Evolutionary conservation across 1,140 invertebrate species (phyloP).

Genomic region (Chironomus tepperi): DNA sequence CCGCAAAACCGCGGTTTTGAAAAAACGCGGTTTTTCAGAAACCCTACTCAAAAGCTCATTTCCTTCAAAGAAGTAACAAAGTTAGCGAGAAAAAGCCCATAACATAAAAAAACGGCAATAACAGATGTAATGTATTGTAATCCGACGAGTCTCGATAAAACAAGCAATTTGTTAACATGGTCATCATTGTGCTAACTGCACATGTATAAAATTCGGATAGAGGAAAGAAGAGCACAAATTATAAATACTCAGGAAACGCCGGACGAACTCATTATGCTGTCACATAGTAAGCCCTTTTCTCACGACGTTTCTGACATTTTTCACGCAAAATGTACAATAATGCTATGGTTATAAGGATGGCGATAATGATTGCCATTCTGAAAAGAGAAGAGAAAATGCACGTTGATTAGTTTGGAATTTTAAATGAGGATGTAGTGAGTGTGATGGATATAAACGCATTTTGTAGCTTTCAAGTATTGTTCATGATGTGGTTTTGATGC

Average conservation of each 20-base stretch:
- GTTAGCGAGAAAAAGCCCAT: too few species aligned
- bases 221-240: background rate
- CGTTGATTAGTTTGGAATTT: background rate
- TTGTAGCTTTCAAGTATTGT: background rate
- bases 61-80: too few species aligned
- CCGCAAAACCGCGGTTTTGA: too few species aligned
- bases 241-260: background rate
- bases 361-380: slow-evolving; percentile 10
- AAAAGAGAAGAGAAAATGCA: background rate
- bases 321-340: background rate
- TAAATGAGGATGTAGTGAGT: background rate
- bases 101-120: background rate
- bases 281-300: slow-evolving; percentile 12
- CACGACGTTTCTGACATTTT: slow-evolving; percentile 2
- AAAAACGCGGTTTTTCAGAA: too few species aligned
- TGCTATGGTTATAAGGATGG: background rate
- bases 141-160: background rate
- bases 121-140: background rate
- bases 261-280: slow-evolving; percentile 4
- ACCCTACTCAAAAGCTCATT: too few species aligned
- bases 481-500: too few species aligned
- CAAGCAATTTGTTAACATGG: background rate
- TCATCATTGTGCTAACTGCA: background rate
- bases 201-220: background rate
- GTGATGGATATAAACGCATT: background rate